Evolutionary conservation across 2,113 vertebrate species (phyloP).

Genomic region (Channa argus): DNA sequence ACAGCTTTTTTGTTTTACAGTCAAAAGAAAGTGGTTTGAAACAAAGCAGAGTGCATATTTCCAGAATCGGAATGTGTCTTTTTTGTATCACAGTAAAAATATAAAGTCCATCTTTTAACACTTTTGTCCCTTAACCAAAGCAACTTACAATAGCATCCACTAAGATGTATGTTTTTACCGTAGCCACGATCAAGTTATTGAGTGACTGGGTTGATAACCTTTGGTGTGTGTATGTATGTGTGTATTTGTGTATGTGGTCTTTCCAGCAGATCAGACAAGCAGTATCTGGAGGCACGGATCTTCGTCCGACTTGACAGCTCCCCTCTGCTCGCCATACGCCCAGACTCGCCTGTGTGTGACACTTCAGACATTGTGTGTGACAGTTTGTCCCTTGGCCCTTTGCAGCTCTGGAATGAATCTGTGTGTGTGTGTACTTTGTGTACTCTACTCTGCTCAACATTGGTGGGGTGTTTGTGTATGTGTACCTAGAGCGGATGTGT

Average conservation of each 20-base stretch:
- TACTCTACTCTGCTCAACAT: neutral
- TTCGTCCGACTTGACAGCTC: slow-evolving; percentile 60
- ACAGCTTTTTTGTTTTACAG: slow-evolving; percentile 1
- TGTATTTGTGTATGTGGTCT: neutral
- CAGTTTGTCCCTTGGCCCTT: slow-evolving; percentile 63
- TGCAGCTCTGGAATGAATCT: slow-evolving; percentile 21
- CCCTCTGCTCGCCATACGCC: slow-evolving; percentile 62
- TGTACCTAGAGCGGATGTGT: neutral
- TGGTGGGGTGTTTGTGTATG: slow-evolving; percentile 1
- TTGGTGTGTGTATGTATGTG: neutral
- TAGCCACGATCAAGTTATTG: slow-evolving; percentile 7
- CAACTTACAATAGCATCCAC: neutral
- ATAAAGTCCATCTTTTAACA: too few species aligned
- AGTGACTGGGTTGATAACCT: slow-evolving; percentile 49
- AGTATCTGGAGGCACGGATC: slow-evolving; percentile 61
- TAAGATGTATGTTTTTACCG: neutral
- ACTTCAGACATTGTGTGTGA: slow-evolving; percentile 66
- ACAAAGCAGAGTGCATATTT: slow-evolving; percentile 1
- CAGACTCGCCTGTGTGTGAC: slow-evolving; percentile 59
- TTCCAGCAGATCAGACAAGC: slow-evolving; percentile 50
- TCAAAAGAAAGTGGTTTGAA: neutral
- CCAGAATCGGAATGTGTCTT: neutral
- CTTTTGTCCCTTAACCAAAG: neutral
- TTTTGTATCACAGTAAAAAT: neutral
- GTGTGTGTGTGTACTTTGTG: slow-evolving; percentile 12